Base-by-base conservation (phyloP, 2,888 invertebrate genomes). In the Leptinotarsa juncta region DNA sequence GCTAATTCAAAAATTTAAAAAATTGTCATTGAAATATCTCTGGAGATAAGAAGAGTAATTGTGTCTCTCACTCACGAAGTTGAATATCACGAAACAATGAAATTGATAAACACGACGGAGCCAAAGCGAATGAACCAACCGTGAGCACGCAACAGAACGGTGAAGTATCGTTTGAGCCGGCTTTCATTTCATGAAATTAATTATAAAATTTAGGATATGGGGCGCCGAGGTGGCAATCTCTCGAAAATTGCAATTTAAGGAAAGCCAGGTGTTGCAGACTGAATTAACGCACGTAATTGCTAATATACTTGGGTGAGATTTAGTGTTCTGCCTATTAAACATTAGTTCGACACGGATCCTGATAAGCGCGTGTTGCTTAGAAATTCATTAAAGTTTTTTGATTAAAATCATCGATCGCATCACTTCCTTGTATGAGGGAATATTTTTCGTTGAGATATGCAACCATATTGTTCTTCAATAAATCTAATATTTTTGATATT, bases 201-300 rank as follows among this genome's bases (percentile, higher is more conserved):
- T 70, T 66, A 73, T 70, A 70, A 73, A 73, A 65, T 66, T 66
- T 49, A 26, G 23, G 53, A 70, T 62, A 62, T 62, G 62, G 62
- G 73, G 65, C 55, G 55, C 65, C 55, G 57, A 69, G 57, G 69
- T 55, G 66, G 73, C 70, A 73, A 60, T 73, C 66, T 82, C 80
- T 77, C 80, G 82, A 83, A 84, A 85, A 85, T 81, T 82, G 85
- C 84, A 84, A 85, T 85, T 84, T 84, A 82, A 83, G 82, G 82
- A 83, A 82, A 82, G 82, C 83, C 86, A 87, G 87, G 86, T 86
- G 87, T 85, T 86, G 85, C 85, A 85, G 84, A 86, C 82, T 82
- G 85, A 86, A 87, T 87, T 87, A 87, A 86, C 87, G 86, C 85
- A 84, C 85, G 86, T 87, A 87, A 87, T 87, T 87, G 86, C 87